Evolutionary conservation across 2,888 invertebrate genomes (phyloP), one percentile per base, ranked within the genome.

Genomic region (Torymus aiolomorphi): DNA sequence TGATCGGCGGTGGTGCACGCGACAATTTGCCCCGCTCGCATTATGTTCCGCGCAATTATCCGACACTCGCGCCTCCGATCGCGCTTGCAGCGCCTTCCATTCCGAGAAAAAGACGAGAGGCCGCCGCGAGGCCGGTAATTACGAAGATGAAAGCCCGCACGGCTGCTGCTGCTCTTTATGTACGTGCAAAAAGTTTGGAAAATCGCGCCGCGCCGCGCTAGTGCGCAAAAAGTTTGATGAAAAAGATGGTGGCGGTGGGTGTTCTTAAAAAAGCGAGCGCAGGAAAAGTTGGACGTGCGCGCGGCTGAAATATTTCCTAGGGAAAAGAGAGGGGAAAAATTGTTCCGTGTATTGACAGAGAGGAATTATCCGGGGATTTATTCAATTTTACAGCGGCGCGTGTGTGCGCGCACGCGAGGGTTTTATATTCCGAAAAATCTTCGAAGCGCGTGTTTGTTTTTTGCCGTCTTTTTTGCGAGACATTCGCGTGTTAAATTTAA

Each of bases 101-200:
- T 61, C 51, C 49, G 69, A 49, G 12, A 62, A 63, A 31, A 31
- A 31, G 31, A 31, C 31, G 20, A 42, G 54, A 31, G 52, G 59
- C 18, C 14, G 12, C 14, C 14, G 56, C 5, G 56, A 65, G 42
- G 51, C 42, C 63, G 56, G 73, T 65, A 79, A 79, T 79, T 79
- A 79, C 74, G 79, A 70, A 79, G 79, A 79, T 79, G 74, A 79
- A 79, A 79, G 79, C 74, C 49, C 70, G 52, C 31, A 31, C 61
- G 20, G 57, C 57, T 57, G n/a, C 51, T 62, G 65, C 65, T 77
- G 65, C 71, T 77, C 69, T 76, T 62, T 78, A 56, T 76, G 49
- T 20, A 42, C 42, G 62, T 14, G 69, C n/a, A 72, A 77, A 77
- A 71, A 62, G 61, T 69, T 67, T 59, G 56, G 66, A 67, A 75